phyloP scores from a whole-genome alignment of 2,797 vertebrate genomes.

The Scyliorhinus canicula region DNA sequence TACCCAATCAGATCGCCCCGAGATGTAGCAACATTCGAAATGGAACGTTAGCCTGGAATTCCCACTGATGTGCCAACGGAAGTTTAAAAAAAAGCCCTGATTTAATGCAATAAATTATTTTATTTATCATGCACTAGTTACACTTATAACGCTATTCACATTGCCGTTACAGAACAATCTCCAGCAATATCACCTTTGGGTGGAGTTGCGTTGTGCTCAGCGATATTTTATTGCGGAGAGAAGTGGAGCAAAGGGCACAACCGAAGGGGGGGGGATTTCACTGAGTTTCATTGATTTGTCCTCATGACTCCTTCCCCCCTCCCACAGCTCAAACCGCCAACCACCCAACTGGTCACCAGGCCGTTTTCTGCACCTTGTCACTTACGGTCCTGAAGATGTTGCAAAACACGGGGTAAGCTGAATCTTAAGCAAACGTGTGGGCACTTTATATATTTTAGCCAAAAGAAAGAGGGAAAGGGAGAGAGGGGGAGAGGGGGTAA shows the following conservation, averaged over 20 bases:
- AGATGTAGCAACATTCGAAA: background rate
- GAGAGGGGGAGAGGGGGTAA: too few species aligned
- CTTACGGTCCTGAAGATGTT: conserved; percentile 49
- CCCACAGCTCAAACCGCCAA: background rate
- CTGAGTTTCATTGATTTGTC: background rate
- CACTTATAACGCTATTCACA: background rate
- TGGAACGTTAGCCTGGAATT: background rate
- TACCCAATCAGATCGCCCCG: background rate
- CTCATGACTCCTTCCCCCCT: background rate
- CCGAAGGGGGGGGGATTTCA: background rate
- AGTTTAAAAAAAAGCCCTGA: background rate
- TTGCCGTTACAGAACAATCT: background rate
- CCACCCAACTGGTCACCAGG: background rate
- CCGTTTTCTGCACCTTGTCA: too few species aligned
- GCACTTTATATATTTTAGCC: background rate
- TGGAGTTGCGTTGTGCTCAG: background rate
- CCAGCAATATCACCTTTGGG: background rate
- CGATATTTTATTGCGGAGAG: background rate
- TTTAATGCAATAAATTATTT: background rate
- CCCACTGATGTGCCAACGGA: background rate
- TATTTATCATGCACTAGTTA: background rate
- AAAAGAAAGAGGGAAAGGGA: background rate
- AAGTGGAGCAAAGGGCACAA: conserved; percentile 16
- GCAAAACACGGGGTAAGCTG: conserved; percentile 65
- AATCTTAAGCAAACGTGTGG: background rate